Conservation (phyloP, 2,888 invertebrate genomes). For the Trilocha varians region DNA sequence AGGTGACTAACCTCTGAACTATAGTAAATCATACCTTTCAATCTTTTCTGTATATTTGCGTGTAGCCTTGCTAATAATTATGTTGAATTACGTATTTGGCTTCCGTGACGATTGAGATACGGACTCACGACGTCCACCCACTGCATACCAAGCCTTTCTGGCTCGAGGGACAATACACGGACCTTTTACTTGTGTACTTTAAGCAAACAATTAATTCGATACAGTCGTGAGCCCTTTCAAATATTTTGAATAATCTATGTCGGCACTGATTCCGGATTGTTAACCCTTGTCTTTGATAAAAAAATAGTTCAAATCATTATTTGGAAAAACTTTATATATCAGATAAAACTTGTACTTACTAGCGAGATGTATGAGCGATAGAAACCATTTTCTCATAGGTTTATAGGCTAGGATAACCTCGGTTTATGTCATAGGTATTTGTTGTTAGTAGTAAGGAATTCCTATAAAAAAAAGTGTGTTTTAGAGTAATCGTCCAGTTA, state of each 20-base stretch:
- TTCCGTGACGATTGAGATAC: constrained; percentile 42
- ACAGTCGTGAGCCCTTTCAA: constrained; percentile 31
- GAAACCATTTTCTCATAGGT: too few species aligned
- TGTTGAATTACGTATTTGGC: constrained; percentile 29
- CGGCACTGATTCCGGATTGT: background rate
- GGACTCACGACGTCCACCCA: constrained; percentile 25
- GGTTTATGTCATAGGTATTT: too few species aligned
- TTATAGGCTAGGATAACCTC: too few species aligned
- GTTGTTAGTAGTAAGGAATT: too few species aligned
- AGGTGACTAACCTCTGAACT: constrained; percentile 56
- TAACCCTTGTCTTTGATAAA: background rate
- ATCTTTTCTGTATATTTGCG: constrained; percentile 23
- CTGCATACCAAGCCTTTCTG: constrained; percentile 22
- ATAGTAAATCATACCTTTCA: constrained; percentile 36
- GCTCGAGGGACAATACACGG: constrained; percentile 18
- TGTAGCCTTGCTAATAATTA: constrained; percentile 33
- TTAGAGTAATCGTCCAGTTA: too few species aligned
- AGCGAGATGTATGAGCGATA: too few species aligned
- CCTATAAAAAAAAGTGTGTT: too few species aligned
- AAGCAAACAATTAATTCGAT: constrained; percentile 19
- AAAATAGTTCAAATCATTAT: too few species aligned
- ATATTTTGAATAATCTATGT: constrained; percentile 24
- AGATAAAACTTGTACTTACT: too few species aligned
- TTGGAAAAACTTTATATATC: too few species aligned
- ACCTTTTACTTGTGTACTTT: constrained; percentile 19